phyloP scores from a whole-genome alignment of 2,113 vertebrate species.

The Nesogale talazaci region DNA sequence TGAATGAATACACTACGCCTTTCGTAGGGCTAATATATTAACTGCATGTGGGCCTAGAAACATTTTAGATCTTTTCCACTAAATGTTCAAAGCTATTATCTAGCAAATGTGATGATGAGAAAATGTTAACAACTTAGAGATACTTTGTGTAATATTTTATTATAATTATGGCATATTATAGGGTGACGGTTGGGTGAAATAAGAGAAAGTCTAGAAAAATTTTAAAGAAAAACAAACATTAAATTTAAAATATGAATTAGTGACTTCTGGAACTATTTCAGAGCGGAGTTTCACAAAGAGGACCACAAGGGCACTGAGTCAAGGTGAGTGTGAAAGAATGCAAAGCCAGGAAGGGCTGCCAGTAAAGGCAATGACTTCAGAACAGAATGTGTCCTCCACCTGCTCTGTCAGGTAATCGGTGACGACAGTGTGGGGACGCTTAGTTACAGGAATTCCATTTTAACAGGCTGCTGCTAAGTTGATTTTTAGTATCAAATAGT shows the following conservation, averaged over 20 bases:
- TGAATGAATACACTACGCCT: not conserved
- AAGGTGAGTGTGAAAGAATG: slow-evolving; percentile 83
- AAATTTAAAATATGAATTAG: not conserved
- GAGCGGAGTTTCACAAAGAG: slow-evolving; percentile 50
- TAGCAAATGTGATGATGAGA: not conserved
- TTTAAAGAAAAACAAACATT: slow-evolving; percentile 46
- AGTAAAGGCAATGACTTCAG: slow-evolving; percentile 77
- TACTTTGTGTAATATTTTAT: not conserved
- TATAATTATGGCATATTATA: no score
- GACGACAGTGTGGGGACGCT: slow-evolving; percentile 19
- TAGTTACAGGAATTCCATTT: slow-evolving; percentile 19
- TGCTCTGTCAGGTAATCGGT: slow-evolving; percentile 56
- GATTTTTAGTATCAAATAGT: slow-evolving; percentile 54
- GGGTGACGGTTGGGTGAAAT: not conserved
- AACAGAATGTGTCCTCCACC: slow-evolving; percentile 78
- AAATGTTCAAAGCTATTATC: not conserved
- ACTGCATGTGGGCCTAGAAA: not conserved
- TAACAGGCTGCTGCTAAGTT: not conserved
- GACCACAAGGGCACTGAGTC: slow-evolving; percentile 67
- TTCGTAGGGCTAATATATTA: not conserved
- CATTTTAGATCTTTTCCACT: not conserved
- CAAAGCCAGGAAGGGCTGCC: slow-evolving; percentile 76
- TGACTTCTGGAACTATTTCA: slow-evolving; percentile 5
- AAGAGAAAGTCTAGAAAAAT: not conserved
- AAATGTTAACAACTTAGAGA: not conserved